Base-by-base conservation (phyloP, 2,113 vertebrate species). In the Caloenas nicobarica region DNA sequence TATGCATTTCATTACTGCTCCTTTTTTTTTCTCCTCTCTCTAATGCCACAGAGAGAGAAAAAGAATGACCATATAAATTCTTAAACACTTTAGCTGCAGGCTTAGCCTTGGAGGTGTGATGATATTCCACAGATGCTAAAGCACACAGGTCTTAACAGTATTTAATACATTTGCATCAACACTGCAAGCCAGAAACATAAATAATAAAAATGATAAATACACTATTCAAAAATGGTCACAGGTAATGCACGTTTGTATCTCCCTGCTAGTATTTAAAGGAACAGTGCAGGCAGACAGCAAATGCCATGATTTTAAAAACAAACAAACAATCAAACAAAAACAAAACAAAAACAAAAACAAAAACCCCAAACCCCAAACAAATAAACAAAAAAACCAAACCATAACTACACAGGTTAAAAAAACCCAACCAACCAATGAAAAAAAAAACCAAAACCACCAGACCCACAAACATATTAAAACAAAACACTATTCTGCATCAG, bases 1-100 rank as follows among this genome's bases (percentile, higher is more conserved):
- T 96, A 92, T 96, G 95, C 93, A 93, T 98, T 98, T 96, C 95
- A 97, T 98, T 98, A 97, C 96, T 95, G 81, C 91, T 88, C 96
- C 94, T 88, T 88, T 61, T 77, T 96, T 95, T 88, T 89, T 56
- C 71, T 0, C 33, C 60, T 83, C 84, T 73, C 66, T 92, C 77
- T 95, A 97, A 94, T 91, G 88, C 95, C 89, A 97, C 53, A 87
- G 58, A 89, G 95, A 95, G 85, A 96, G 93, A 95, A 93, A 93
- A 95, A 91, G 89, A 95, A 96, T 19, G 25, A 65, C 94, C 94
- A 88, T 94, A 97, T 97, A 97, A 97, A 98, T 97, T 97, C 96
- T 96, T 94, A 96, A 97, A 95, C 81, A 91, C 70, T 89, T 74
- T 87, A 62, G 60, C 93, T 96, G 96, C 88, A 95, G 89, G 96